Evolutionary conservation across 2,113 vertebrate species (phyloP).

Genomic region (Mastomys coucha): DNA sequence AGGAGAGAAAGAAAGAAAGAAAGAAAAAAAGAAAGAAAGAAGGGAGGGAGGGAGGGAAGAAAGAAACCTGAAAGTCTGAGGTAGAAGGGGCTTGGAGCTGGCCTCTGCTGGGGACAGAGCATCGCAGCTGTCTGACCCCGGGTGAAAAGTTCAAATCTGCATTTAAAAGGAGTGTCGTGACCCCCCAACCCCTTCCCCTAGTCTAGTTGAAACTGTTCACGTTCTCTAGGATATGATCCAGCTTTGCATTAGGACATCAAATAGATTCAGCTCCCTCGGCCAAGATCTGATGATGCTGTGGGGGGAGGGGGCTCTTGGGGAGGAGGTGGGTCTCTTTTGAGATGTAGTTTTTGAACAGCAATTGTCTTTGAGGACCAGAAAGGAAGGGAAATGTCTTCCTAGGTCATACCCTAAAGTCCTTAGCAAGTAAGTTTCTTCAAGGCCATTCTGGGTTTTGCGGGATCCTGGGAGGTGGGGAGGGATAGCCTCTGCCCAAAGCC

Average conservation of each 20-base stretch:
- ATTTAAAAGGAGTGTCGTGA: conserved; percentile 83
- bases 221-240: conserved; percentile 39
- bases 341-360: not conserved
- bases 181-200: not conserved
- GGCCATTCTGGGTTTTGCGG: not conserved
- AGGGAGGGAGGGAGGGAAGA: not conserved
- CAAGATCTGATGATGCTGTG: not conserved
- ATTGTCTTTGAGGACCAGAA: not conserved
- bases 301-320: not conserved
- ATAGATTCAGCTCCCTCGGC: not conserved
- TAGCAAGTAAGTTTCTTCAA: not conserved
- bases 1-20: not conserved
- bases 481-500: not conserved
- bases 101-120: conserved; percentile 76
- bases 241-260: not conserved
- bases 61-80: conserved; percentile 31
- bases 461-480: not conserved
- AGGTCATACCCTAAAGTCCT: not conserved
- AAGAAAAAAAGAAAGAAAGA: not conserved
- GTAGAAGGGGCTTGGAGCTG: conserved; percentile 27
- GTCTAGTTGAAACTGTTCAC: conserved; percentile 68
- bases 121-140: conserved; percentile 83
- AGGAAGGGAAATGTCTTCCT: not conserved
- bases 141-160: conserved; percentile 89
- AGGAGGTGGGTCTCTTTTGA: not conserved